phyloP scores from a whole-genome alignment of 2,113 vertebrate species.

The Coptodon bakossiorum region DNA sequence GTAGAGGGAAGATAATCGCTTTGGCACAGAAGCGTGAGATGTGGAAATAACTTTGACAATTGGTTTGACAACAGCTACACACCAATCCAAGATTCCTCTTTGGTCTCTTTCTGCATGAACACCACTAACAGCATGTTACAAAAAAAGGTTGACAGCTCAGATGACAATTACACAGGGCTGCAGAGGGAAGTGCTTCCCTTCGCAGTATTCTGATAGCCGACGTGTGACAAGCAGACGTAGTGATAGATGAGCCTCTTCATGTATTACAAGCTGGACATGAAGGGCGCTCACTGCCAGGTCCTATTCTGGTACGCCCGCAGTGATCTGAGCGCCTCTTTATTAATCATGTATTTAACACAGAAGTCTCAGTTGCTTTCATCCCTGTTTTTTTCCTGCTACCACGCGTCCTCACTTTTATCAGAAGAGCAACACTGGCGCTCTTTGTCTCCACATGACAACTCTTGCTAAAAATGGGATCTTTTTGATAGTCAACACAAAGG shows the following conservation, averaged over 20 bases:
- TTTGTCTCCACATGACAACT: slow-evolving; percentile 14
- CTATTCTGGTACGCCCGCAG: slow-evolving; percentile 11
- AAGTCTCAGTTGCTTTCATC: slow-evolving; percentile 51
- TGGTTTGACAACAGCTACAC: not conserved
- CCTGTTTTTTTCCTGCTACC: slow-evolving; percentile 7
- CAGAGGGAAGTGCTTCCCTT: slow-evolving; percentile 9
- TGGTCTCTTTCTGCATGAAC: slow-evolving; percentile 9
- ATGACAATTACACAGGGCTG: slow-evolving; percentile 2
- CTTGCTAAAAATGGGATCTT: not conserved
- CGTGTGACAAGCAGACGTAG: not conserved
- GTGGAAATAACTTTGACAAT: not conserved
- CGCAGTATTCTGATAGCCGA: not conserved
- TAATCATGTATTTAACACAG: slow-evolving; percentile 47
- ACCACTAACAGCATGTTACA: not conserved
- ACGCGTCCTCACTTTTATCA: slow-evolving; percentile 42
- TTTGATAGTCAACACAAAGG: slow-evolving; percentile 23
- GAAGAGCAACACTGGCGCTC: not conserved
- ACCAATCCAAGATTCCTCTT: not conserved
- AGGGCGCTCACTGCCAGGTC: slow-evolving; percentile 16
- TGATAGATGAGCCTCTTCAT: slow-evolving; percentile 32
- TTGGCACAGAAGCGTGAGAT: not conserved
- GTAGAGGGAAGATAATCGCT: not conserved
- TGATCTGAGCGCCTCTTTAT: slow-evolving; percentile 45
- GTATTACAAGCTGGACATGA: slow-evolving; percentile 42
- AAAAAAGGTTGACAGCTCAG: slow-evolving; percentile 5